Evolutionary conservation across 2,113 vertebrate genomes (phyloP), one percentile per base, ranked within the genome.

Genomic region (Oryctolagus cuniculus): DNA sequence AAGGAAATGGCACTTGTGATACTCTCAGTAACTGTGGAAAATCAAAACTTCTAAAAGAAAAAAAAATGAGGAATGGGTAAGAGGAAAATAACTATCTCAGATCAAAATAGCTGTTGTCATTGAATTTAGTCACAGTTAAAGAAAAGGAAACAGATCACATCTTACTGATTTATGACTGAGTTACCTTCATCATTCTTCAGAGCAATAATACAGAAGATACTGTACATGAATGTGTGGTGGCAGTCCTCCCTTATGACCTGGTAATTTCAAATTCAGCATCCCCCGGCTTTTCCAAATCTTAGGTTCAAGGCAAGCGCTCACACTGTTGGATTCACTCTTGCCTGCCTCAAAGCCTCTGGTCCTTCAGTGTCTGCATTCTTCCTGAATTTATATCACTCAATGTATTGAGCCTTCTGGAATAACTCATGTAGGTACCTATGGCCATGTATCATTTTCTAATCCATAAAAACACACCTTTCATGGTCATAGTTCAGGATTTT

Each of bases 1-100:
- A 69, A 67, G 72, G 89, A 92, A 98, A 96, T 29, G 79, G 16
- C 27, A 92, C 25, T 90, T 74, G 21, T 82, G 73, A 73, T 19
- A 83, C 61, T 82, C 77, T 80, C 79, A 85, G 31, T 75, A 89
- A 83, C 88, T 75, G 38, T 58, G 49, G 78, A 53, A 8, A 95
- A 85, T 69, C 22, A 67, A 34, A 49, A 92, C 31, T 93, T 95
- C 21, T 44, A 66, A 75, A 93, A 78, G 31, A 69, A 93, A 81
- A 79, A 90, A 90, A 8, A 5, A 34, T 86, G 89, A 87, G 19
- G 70, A 79, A 17, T 81, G 4, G 2, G 2, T 67, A 67, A 89
- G 90, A 87, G 25, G 36, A 81, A 34, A 49, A 82, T 79, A 74
- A 29, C 5, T 34, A 61, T 10, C 13, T 75, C 22, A 79, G 66